These are phyloP conservation scores for Leptinotarsa defecta DNA, from an alignment of 1,140 invertebrate species.

Conservation along the genomic window DNA sequence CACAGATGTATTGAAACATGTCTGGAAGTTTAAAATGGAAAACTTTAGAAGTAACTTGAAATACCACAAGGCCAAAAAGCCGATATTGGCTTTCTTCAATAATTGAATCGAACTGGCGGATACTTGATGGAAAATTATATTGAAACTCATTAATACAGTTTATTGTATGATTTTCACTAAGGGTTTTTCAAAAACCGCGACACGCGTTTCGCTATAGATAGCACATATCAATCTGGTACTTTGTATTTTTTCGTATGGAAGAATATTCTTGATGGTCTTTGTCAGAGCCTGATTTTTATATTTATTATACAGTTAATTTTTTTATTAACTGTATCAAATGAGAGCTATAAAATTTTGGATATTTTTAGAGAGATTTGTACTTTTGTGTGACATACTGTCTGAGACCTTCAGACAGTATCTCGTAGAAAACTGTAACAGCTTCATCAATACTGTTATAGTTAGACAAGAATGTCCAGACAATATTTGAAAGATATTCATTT, in stretches of 20 bases:
- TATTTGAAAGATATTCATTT: constrained; percentile 9
- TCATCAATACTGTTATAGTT: background rate
- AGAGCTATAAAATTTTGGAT: background rate
- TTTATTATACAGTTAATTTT: background rate
- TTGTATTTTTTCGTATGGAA: background rate
- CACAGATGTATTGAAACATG: background rate
- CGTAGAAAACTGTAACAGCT: constrained; percentile 5
- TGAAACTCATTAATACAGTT: too few species aligned
- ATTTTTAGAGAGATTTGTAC: constrained; percentile 1
- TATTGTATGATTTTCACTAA: too few species aligned
- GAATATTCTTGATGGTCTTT: background rate
- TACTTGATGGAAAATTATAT: too few species aligned
- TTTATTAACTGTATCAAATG: background rate
- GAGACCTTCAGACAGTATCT: background rate
- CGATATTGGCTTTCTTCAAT: background rate
- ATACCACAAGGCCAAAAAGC: background rate
- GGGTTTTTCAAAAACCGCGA: too few species aligned
- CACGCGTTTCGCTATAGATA: too few species aligned
- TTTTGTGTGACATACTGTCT: background rate
- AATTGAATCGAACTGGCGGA: background rate
- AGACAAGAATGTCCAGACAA: background rate
- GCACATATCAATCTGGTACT: background rate
- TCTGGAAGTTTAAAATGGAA: background rate
- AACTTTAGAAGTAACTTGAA: background rate
- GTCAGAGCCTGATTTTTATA: background rate